Conservation (phyloP, 37 sponge, comb jelly and placozoan species). For the Aphrocallistes beatrix region DNA sequence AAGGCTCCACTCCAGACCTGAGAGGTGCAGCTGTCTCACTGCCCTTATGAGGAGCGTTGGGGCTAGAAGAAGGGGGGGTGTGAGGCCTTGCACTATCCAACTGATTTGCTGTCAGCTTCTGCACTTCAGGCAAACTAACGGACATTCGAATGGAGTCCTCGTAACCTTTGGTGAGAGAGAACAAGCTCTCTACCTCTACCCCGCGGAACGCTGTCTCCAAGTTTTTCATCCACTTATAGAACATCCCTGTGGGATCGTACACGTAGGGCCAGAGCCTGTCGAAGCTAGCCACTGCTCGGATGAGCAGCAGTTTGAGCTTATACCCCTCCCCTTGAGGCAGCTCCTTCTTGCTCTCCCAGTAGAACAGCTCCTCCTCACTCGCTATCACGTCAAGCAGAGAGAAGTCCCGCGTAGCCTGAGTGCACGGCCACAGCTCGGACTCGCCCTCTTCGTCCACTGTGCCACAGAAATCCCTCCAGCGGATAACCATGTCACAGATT, state of each 20-base stretch:
- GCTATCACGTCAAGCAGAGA: neutral
- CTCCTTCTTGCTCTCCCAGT: neutral
- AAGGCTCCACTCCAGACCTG: neutral
- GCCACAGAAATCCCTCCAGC: neutral
- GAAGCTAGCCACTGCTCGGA: slow-evolving; percentile 7
- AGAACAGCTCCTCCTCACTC: neutral
- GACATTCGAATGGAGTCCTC: neutral
- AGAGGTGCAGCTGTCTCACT: neutral
- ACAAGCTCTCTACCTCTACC: neutral
- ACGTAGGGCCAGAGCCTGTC: neutral
- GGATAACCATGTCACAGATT: neutral
- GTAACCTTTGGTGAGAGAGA: neutral
- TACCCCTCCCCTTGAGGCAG: neutral
- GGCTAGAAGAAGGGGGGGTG: neutral
- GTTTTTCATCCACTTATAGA: neutral
- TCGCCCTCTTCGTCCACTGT: neutral
- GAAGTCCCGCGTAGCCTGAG: neutral
- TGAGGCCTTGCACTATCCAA: neutral
- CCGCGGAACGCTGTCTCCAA: neutral
- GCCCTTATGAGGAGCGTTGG: neutral
- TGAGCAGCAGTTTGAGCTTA: neutral
- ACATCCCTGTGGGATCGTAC: neutral
- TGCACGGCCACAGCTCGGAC: neutral
- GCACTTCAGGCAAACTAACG: neutral
- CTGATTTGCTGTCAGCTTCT: neutral